A percentile compares a stretch with the other conserved stretches of the same genome.
phyloP scores from a whole-genome alignment of 1,140 invertebrate genomes.

The Sitobion miscanthi region DNA sequence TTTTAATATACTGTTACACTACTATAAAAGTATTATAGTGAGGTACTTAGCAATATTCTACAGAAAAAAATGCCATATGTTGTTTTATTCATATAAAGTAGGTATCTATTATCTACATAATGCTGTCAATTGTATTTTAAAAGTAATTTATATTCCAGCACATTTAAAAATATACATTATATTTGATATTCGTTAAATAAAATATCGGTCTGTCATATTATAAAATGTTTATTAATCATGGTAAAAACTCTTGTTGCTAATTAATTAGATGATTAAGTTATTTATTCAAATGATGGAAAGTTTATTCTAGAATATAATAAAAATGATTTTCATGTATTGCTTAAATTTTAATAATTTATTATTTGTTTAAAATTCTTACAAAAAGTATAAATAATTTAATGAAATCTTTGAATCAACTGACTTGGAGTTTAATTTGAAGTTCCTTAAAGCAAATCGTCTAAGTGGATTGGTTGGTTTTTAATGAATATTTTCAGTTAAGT shows the following conservation, averaged over 20 bases:
- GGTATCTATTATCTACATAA: background rate
- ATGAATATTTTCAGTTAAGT: slow-evolving; percentile 34
- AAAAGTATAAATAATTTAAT: slow-evolving; percentile 37
- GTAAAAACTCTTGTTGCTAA: background rate
- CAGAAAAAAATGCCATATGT: background rate
- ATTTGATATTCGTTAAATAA: background rate
- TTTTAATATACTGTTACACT: background rate
- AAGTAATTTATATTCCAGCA: background rate
- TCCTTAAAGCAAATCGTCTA: background rate
- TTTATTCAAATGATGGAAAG: background rate
- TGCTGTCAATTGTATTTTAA: background rate
- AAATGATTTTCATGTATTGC: slow-evolving; percentile 15
- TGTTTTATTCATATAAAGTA: background rate
- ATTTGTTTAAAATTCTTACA: slow-evolving; percentile 15
- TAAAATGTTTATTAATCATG: background rate
- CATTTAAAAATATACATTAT: background rate
- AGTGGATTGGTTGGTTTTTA: background rate
- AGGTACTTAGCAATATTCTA: background rate
- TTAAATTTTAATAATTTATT: slow-evolving; percentile 28
- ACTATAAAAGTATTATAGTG: background rate
- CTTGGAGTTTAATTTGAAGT: background rate
- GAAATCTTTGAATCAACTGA: slow-evolving; percentile 26
- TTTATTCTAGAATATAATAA: background rate
- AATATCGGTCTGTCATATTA: background rate
- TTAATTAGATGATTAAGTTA: background rate